Evolutionary conservation across 2,797 vertebrate genomes (phyloP).

Genomic region (Chaetophractus vellerosus): DNA sequence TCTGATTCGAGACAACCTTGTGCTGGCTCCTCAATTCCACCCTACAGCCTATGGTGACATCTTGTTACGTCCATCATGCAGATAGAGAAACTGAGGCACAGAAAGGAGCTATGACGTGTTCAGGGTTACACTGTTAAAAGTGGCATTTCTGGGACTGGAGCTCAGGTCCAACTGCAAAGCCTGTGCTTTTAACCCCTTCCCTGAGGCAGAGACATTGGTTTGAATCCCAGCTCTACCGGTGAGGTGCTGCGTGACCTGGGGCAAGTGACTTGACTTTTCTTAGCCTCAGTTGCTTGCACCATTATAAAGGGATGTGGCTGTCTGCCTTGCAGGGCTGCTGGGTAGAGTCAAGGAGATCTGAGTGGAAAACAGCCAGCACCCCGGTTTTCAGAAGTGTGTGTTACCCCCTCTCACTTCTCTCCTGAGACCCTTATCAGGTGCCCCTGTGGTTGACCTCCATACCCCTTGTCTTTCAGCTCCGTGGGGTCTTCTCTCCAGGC

Average conservation of each 20-base stretch:
- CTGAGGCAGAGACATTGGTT: neutral
- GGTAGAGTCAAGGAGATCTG: neutral
- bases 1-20: neutral
- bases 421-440: neutral
- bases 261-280: neutral
- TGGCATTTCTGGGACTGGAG: neutral
- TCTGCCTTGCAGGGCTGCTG: neutral
- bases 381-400: neutral
- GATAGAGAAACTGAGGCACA: neutral
- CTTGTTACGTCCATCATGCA: neutral
- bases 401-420: neutral
- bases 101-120: neutral
- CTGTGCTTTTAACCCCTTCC: neutral
- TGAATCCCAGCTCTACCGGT: neutral
- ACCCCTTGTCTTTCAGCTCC: neutral
- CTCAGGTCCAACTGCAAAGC: neutral
- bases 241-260: neutral
- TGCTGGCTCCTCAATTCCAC: neutral
- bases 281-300: neutral
- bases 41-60: neutral
- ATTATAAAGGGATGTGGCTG: too few species aligned
- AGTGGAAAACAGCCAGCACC: neutral
- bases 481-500: neutral
- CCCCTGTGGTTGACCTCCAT: neutral
- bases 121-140: neutral